Conservation (phyloP, 2,113 vertebrate genomes). For the Plectropomus leopardus region DNA sequence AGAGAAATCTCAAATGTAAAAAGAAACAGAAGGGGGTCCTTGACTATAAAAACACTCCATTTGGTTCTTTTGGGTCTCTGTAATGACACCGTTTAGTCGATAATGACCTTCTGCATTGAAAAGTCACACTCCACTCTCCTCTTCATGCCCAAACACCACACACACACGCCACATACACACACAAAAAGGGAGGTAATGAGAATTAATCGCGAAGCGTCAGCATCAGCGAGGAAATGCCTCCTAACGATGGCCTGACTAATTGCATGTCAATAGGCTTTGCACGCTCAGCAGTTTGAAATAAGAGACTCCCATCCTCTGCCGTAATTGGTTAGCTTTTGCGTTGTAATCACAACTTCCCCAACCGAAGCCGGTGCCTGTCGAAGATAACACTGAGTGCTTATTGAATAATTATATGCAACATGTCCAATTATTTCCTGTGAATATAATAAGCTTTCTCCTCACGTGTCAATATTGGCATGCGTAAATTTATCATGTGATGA, state of each 20-base stretch:
- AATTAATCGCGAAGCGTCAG: slow-evolving; percentile 67
- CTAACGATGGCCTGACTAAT: slow-evolving; percentile 75
- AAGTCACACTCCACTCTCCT: slow-evolving; percentile 49
- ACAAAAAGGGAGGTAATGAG: slow-evolving; percentile 66
- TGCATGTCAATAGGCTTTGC: slow-evolving; percentile 75
- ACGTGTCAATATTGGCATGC: slow-evolving; percentile 47
- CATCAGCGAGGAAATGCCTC: slow-evolving; percentile 61
- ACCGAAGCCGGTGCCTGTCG: slow-evolving; percentile 37
- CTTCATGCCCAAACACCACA: slow-evolving; percentile 10
- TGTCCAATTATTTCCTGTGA: slow-evolving; percentile 56
- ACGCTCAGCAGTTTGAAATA: slow-evolving; percentile 74
- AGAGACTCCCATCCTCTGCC: slow-evolving; percentile 33
- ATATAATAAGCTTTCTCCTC: slow-evolving; percentile 35
- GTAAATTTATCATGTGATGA: slow-evolving; percentile 31
- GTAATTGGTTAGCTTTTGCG: slow-evolving; percentile 62
- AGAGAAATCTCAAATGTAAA: slow-evolving; percentile 1
- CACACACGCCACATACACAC: slow-evolving; percentile 26
- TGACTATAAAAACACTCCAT: slow-evolving; percentile 1
- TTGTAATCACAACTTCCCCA: slow-evolving; percentile 67
- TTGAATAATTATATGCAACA: slow-evolving; percentile 62
- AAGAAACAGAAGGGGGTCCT: slow-evolving; percentile 5
- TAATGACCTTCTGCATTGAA: slow-evolving; percentile 53
- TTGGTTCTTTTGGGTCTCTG: slow-evolving; percentile 31
- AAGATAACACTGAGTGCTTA: slow-evolving; percentile 52
- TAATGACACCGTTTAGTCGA: slow-evolving; percentile 44